Evolutionary conservation across 1,140 invertebrate genomes (phyloP), one percentile per base, ranked within the genome.

Genomic region (Hypsibius dujardini): DNA sequence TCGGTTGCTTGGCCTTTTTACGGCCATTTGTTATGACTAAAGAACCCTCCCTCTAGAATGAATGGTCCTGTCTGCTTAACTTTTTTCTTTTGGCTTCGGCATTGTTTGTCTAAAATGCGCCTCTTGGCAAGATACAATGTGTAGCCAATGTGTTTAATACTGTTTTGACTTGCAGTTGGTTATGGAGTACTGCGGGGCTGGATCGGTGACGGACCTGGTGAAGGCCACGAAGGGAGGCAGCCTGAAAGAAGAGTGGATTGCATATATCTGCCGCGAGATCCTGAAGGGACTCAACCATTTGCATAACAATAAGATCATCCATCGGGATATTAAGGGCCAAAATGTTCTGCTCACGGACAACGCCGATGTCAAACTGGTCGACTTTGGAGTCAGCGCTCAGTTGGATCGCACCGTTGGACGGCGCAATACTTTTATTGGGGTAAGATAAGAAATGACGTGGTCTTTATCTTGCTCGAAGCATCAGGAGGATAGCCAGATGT

Each of bases 101-200:
- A 28, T 28, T 28, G 28, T 28, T 28, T 28, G 28, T 28, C 28
- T 28, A 28, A 28, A 28, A 28, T 28, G 28, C 28, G 28, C 28
- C 28, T 28, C 28, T 28, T 28, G 28, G 28, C 28, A 28, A 28
- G 28, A 28, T 28, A 28, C 28, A 28, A 28, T 28, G 28, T 28
- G 28, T 28, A 28, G 28, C 28, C 28, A 28, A 28, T 28, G 28
- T 28, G 28, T 28, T 28, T 28, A 28, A 28, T 28, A 28, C 28
- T 0, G 28, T 28, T 28, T 28, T 28, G 70, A 46, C 42, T 14
- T n/a, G 47, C 70, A 85, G 84, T 84, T 98, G 77, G 96, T 99
- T 47, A 99, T 99, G 96, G 96, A 99, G 81, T 99, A 98, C 79
- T 99, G 96, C 84, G 95, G 95, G 76, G 95, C 94, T 79, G 96